Base-by-base conservation (phyloP, 2,113 vertebrate species). In the Candoia aspera region DNA sequence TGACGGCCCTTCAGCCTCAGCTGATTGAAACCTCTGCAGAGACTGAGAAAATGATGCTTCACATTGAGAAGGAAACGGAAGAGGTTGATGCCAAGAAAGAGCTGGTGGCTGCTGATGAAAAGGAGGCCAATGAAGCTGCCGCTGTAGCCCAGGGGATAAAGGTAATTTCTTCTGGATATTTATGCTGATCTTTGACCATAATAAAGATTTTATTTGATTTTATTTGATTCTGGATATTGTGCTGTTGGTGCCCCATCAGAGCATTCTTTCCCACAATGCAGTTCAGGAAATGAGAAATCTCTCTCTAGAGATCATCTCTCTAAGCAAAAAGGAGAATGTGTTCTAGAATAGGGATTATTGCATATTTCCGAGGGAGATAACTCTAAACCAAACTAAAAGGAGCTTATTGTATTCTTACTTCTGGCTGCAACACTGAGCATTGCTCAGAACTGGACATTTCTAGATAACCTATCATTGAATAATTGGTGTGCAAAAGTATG, bases 1-100 rank as follows among this genome's bases (percentile, higher is more conserved):
- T 99, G 92, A 99, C 98, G 0, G 98, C 98, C n/a, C 97, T 99
- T 87, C 98, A 99, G 90, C 99, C 99, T 42, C 97, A 99, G 93
- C 97, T 99, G 89, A 98, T 99, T 89, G 94, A 94, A 54, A 99
- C 98, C 0, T 99, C 99, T 8, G 97, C 98, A 60, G 98, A 99
- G 96, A 99, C 98, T 0, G 98, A 97, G 0, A 97, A 97, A 92
- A 99, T 99, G 98, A 98, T 99, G 99, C 87, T 98, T 83, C 97
- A 98, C 94, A 98, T 99, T 24, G 98, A 99, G 96, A 95, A 95
- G 26, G 99, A 99, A 94, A 99, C 98, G 0, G 95, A 87, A 60
- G 97, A 98, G 94, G 99, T 98, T n/a, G 99, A 99, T 53, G 98
- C 98, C n/a, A 99, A 98, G 95, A 99, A 98, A 92, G 95, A 98